Evolutionary conservation across 1,140 invertebrate species (phyloP), one percentile per base, ranked within the genome.

Genomic region (Metopolophium dirhodum): DNA sequence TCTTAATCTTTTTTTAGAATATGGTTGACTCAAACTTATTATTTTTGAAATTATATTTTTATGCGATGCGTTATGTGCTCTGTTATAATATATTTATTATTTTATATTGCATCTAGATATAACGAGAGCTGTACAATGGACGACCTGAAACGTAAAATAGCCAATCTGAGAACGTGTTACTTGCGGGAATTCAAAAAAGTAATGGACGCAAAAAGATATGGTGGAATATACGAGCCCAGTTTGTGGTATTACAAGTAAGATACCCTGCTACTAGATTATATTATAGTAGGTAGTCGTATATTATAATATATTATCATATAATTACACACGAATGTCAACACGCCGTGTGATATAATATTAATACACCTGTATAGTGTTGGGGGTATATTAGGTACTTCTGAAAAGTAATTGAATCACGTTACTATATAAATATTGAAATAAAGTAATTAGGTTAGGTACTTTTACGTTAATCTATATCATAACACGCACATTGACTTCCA

Each of bases 161-260:
- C 91, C 49, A 93, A 93, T 23, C 49, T 93, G 23, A 93, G 91
- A 57, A 93, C 91, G 7, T 93, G 91, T 45, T 93, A 93, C n/a
- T 83, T 93, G 37, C 86, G 91, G 30, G 91, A 93, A 45, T 93
- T 86, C 35, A 93, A 93, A 45, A 93, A 93, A 85, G 91, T 93
- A 1, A 85, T 85, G 35, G 91, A 93, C 7, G 82, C 91, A 7
- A 93, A 93, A 20, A 93, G 35, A 86, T 93, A 93, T 51, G 91
- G 91, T n/a, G 82, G 49, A 93, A 23, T 83, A 49, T 93, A 93
- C 9, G 91, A 86, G 26, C 91, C 91, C 91, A 93, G 77, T 41
- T 57, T 93, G 26, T 93, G 91, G 91, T 93, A 93, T 93, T 93
- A 93, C 49, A 93, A 93, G 91, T 93, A 51, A 93, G 91, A 9